Base-by-base conservation (phyloP, 1,140 invertebrate genomes). In the Drosophila ercepeae region DNA sequence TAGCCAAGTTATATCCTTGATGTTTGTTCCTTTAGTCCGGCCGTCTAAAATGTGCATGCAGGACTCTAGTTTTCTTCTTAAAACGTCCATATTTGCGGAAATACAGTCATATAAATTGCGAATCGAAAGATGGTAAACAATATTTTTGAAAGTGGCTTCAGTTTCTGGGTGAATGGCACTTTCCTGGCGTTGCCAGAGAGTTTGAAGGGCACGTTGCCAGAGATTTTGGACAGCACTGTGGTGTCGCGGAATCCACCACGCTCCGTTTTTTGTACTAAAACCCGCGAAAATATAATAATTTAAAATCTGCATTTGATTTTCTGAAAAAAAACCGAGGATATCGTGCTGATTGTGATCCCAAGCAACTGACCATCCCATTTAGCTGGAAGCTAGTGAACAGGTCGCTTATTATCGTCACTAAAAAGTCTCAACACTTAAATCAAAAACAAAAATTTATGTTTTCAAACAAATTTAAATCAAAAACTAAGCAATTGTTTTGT, bases 91-190 rank as follows among this genome's bases (percentile, higher is more conserved):
- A 42, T 16, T 70, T 19, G 6, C 4, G 0, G 9, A 27, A 44
- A 46, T 29, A 44, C n/a, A 16, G n/a, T 11, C 3, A 25, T 5
- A 71, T 55, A 23, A 64, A 50, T 3, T 11, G 60, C 41, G 6
- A 11, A 45, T 32, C 5, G 21, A 57, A 58, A 41, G 29, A 8
- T 9, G 8, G 39, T 58, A 75, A 73, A 65, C 74, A 69, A 27
- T 27, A 52, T 72, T 59, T 86, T 69, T 50, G 52, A 86, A 77
- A 60, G 50, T 75, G 73, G 76, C 75, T 76, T 77, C 57, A 11
- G 27, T 27, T 23, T n/a, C 1, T 21, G 44, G 18, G 58, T 44
- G 58, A 61, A 23, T 57, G 36, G 14, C 39, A 55, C 1, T 11
- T 11, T 9, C 3, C 3, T 32, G 11, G 29, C 11, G 29, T 3